A percentile compares a stretch with the other conserved stretches of the same genome.
These are phyloP conservation scores for Micrasema minimum DNA, from an alignment of 1,140 invertebrate genomes.

Conservation along the genomic window DNA sequence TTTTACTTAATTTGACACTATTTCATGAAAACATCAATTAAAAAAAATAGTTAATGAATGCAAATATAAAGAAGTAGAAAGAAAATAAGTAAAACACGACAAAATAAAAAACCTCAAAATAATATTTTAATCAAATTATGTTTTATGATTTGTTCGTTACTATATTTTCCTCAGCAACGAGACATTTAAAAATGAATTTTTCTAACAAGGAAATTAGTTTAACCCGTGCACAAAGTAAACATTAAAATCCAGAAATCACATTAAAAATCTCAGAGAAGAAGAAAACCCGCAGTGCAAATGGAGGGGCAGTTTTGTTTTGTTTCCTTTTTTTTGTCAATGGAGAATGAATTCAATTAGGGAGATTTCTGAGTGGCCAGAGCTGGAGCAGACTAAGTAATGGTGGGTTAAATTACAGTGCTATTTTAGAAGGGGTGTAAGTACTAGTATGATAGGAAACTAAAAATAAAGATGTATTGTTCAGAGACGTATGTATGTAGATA, in stretches of 20 bases:
- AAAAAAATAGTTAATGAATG: too few relatives aligned
- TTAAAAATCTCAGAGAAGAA: constrained; percentile 14
- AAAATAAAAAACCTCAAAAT: too few relatives aligned
- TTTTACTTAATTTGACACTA: too few relatives aligned
- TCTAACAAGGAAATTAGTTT: constrained; percentile 16
- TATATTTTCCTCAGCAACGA: neutral
- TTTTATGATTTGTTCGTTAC: neutral
- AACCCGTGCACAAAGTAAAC: constrained; percentile 35
- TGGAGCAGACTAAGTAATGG: constrained; percentile 33
- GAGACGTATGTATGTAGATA: too few relatives aligned
- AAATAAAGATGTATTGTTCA: too few relatives aligned
- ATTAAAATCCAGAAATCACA: constrained; percentile 21
- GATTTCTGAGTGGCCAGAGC: constrained; percentile 42
- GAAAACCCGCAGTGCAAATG: constrained; percentile 15
- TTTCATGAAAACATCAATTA: too few relatives aligned
- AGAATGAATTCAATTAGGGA: constrained; percentile 51
- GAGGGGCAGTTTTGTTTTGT: constrained; percentile 23
- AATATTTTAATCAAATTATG: constrained; percentile 1
- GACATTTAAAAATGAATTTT: neutral
- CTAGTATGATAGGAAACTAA: too few relatives aligned
- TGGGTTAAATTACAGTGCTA: neutral
- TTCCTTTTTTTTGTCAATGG: constrained; percentile 42
- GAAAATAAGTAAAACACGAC: too few relatives aligned
- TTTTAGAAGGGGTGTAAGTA: too few relatives aligned
- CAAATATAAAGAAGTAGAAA: too few relatives aligned